Evolutionary conservation across 2,113 vertebrate genomes (phyloP), one percentile per base, ranked within the genome.

Genomic region (Channa maculata): DNA sequence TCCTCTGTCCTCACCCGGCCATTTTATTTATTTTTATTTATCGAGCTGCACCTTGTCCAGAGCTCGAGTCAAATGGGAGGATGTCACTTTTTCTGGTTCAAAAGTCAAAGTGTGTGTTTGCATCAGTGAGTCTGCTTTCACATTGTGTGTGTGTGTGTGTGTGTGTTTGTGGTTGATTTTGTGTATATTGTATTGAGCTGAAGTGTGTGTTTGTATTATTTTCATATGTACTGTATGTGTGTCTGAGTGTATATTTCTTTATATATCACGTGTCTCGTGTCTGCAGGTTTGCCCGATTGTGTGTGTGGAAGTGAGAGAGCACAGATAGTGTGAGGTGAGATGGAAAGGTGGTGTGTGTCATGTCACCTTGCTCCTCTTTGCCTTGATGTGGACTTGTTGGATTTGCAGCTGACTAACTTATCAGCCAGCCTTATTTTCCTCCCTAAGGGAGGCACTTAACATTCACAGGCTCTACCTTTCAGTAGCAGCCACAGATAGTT

Each of bases 321-420:
- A 48, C 63, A 75, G 88, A 84, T 62, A 74, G 76, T 74, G 77
- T 77, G 77, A 72, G 77, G 33, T 5, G 68, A 84, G 79, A 65
- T 72, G 79, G 51, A 64, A 71, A 80, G 84, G 74, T 85, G 82
- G 77, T 60, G 86, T 89, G 86, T 88, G 82, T 75, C 53, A 45
- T 70, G 82, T 86, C 79, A 51, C 79, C 2, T 37, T 72, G 43
- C 70, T 77, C 66, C 83, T 48, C 80, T 79, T 66, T 70, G 64
- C 77, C 79, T 85, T 91, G 83, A 82, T 90, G 80, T 85, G 80
- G 86, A 91, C 90, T 89, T 92, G 90, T 89, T 92, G 90, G 87
- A 83, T 88, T 91, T 86, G 82, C 85, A 79, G 84, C 77, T 79
- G 86, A 89, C 89, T 89, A 90, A 92, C 92, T 93, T 93, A 92